phyloP scores from a whole-genome alignment of 2,888 invertebrate species.

The Noctua janthe region DNA sequence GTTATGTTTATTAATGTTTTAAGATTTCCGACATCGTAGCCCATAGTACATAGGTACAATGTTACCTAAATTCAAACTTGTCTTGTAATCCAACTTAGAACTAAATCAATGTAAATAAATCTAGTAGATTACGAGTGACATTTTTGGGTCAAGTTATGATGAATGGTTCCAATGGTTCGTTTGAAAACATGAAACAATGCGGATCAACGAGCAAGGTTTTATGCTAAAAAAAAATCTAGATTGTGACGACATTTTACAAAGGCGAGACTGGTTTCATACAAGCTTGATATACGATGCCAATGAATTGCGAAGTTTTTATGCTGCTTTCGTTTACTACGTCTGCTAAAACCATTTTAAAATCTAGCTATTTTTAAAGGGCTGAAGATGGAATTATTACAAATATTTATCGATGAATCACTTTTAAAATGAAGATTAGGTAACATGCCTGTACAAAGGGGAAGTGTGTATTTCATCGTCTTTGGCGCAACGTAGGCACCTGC shows the following conservation, averaged over 20 bases:
- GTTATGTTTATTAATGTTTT: slow-evolving; percentile 3
- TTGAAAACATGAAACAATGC: slow-evolving; percentile 55
- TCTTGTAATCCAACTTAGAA: slow-evolving; percentile 29
- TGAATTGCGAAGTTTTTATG: not conserved
- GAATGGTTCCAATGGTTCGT: slow-evolving; percentile 17
- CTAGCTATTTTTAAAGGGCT: not conserved
- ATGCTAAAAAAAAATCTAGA: slow-evolving; percentile 20
- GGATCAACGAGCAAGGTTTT: slow-evolving; percentile 36
- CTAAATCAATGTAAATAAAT: slow-evolving; percentile 48
- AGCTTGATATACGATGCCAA: slow-evolving; percentile 8
- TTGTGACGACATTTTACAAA: slow-evolving; percentile 14
- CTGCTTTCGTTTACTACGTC: not conserved
- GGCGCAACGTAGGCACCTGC: not conserved
- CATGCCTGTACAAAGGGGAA: not conserved
- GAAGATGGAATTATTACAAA: not conserved
- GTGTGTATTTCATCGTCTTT: not conserved
- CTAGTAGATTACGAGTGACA: slow-evolving; percentile 34
- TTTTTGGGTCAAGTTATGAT: slow-evolving; percentile 46
- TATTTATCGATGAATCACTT: not conserved
- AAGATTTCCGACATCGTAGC: not conserved
- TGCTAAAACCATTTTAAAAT: not conserved
- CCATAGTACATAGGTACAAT: not conserved
- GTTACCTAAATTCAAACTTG: slow-evolving; percentile 9
- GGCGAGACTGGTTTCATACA: slow-evolving; percentile 11
- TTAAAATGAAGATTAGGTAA: not conserved